Base-by-base conservation (phyloP, 2,113 vertebrate species). In the Burhinus bistriatus region DNA sequence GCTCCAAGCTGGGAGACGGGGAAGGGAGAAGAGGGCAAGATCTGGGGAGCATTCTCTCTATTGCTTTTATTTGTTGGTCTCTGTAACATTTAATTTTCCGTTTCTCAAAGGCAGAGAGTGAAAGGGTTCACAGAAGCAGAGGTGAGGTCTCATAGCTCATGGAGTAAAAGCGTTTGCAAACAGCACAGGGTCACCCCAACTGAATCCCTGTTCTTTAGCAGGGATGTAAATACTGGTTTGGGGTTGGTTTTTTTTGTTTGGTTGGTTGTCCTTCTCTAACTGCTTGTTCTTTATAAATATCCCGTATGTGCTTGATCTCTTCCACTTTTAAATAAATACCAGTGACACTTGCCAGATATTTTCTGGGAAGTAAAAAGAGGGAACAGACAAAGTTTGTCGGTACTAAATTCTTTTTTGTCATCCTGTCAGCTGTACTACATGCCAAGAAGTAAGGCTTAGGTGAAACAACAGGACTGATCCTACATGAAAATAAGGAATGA, bases 401-500 rank as follows among this genome's bases (percentile, higher is more conserved):
- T 55, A 49, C 51, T 90, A 19, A 89, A 92, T 11, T 61, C 34
- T 87, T 75, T 86, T 89, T 78, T 89, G 51, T 87, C 81, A 64
- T 62, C 25, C 55, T 95, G 77, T 64, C 83, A 82, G 27, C 30
- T 92, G 88, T 75, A 27, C 8, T 71, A 25, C 16, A 19, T 89
- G 77, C 59, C 69, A 81, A 71, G 4, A 22, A 51, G 64, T 84
- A 92, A 89, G 47, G 51, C 82, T 95, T 42, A 19, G 64, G 70
- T 32, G 51, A 92, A 96, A 64, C 38, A 89, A 51, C 34, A 64
- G n/a, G 80, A 77, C 59, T 83, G 88, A 93, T 68, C 70, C 65
- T 52, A 80, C 44, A 76, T 77, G 90, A 94, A 83, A 96, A 94
- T 54, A 79, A 79, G n/a, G 70, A 87, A 91, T 77, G 19, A 93